phyloP scores from a whole-genome alignment of 2,113 vertebrate species.

The Centropus unirufus region DNA sequence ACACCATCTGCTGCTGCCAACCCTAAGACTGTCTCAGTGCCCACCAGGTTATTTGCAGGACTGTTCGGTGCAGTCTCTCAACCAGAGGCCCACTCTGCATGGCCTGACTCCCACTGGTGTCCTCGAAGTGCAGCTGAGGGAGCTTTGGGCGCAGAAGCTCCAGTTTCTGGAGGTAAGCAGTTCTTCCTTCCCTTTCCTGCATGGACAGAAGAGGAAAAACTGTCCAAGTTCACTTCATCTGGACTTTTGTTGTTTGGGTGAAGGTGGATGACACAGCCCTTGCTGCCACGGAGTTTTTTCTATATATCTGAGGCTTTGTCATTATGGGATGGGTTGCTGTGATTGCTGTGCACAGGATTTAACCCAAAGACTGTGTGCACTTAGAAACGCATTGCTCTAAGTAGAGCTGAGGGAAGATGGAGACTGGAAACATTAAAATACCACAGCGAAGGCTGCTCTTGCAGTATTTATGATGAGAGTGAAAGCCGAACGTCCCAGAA shows the following conservation, averaged over 20 bases:
- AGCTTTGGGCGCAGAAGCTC: not conserved
- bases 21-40: not conserved
- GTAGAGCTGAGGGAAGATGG: constrained; percentile 22
- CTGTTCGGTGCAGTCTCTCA: not conserved
- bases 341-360: not conserved
- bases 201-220: not conserved
- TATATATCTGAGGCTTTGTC: not conserved
- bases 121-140: not conserved
- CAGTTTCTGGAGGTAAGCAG: not conserved
- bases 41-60: not conserved
- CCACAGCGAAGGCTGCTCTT: constrained; percentile 53
- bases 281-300: not conserved
- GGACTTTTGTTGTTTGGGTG: not conserved
- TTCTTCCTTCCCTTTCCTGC: not conserved
- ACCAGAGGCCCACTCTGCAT: not conserved
- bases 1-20: not conserved
- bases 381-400: constrained; percentile 23
- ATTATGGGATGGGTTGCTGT: not conserved
- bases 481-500: constrained; percentile 58
- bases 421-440: constrained; percentile 61
- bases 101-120: not conserved
- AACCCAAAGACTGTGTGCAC: not conserved
- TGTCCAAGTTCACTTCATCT: not conserved
- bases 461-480: constrained; percentile 67
- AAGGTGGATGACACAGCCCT: not conserved